Percentiles rank a stretch among this genome's conserved stretches.
Conservation (phyloP, 1,140 invertebrate genomes). For the Lepidurus arcticus region DNA sequence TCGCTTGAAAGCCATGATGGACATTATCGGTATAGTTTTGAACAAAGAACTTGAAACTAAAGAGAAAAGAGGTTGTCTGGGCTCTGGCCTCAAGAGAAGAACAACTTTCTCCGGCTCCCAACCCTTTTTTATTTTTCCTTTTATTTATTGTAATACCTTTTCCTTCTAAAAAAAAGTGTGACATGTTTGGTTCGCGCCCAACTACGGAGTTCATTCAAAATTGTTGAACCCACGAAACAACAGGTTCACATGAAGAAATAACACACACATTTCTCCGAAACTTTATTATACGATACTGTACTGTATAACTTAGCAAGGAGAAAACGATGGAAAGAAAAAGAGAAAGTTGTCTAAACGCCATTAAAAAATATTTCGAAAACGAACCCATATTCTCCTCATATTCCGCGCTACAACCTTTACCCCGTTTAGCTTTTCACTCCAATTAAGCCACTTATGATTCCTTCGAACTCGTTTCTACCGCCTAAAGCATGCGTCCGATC, state of each 20-base stretch:
- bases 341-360: neutral
- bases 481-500: neutral
- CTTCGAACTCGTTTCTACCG: neutral
- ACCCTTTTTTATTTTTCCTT: neutral
- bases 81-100: neutral
- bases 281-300: too few relatives aligned
- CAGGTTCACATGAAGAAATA: neutral
- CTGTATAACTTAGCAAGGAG: neutral
- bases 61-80: neutral
- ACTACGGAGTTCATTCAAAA: neutral
- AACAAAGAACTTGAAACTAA: neutral
- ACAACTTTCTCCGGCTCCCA: neutral
- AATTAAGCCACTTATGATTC: neutral
- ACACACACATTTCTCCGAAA: neutral
- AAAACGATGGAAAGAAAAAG: neutral
- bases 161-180: neutral
- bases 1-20: neutral
- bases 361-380: neutral
- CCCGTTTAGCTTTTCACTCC: constrained; percentile 13
- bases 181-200: neutral
- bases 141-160: neutral
- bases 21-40: neutral
- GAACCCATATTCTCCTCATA: neutral
- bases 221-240: neutral
- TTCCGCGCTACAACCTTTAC: neutral